Conservation (phyloP, 1,140 invertebrate species). For the Drosophila arizonae region DNA sequence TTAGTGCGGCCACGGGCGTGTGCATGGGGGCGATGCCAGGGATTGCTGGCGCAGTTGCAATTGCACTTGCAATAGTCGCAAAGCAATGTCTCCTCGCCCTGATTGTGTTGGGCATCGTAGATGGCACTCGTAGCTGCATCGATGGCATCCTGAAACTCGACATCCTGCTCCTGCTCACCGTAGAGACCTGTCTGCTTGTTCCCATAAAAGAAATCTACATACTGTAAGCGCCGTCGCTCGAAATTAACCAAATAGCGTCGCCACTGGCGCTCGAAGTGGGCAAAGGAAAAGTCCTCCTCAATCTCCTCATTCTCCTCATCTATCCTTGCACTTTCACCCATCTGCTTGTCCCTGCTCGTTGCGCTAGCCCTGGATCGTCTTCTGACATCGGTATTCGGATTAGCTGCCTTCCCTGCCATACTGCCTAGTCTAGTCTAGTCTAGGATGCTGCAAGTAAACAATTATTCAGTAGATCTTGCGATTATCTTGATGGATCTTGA, state of each 20-base stretch:
- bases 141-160: neutral
- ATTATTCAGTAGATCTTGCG: no score
- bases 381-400: neutral
- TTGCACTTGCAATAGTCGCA: neutral
- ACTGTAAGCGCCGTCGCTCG: neutral
- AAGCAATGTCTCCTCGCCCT: neutral
- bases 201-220: neutral
- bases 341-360: neutral
- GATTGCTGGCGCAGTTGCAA: no score
- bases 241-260: slow-evolving; percentile 7
- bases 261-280: slow-evolving; percentile 31
- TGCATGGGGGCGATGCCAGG: no score
- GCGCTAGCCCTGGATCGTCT: no score
- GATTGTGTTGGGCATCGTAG: neutral
- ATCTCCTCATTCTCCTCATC: neutral
- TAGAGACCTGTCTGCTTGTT: slow-evolving; percentile 1
- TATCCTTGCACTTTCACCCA: neutral
- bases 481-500: no score
- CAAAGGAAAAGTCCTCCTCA: slow-evolving; percentile 22
- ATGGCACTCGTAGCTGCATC: neutral
- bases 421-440: neutral
- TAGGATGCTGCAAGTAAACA: neutral
- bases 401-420: slow-evolving; percentile 1
- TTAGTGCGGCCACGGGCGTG: neutral
- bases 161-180: slow-evolving; percentile 2